Evolutionary conservation across 2,888 invertebrate genomes (phyloP).

Genomic region (Altica lythri): DNA sequence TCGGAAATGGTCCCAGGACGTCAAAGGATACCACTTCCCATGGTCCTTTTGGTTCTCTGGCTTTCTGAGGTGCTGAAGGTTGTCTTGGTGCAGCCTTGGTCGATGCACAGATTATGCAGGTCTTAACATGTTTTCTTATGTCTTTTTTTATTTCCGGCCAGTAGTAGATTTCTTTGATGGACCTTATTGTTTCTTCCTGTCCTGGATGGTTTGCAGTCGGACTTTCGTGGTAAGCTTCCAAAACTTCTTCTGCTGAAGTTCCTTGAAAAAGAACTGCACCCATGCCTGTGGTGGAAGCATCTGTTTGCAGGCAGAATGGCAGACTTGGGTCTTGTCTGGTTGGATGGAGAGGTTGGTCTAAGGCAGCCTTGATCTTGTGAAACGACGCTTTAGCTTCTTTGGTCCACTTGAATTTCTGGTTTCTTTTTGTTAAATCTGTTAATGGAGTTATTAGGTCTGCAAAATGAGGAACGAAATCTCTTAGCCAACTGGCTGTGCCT

Average conservation of each 20-base stretch:
- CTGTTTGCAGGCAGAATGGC: conserved; percentile 38
- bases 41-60: neutral
- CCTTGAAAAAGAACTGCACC: too few species aligned
- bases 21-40: conserved; percentile 16
- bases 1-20: conserved; percentile 19
- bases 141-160: conserved; percentile 39
- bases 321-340: conserved; percentile 30
- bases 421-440: conserved; percentile 31
- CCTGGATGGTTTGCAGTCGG: conserved; percentile 36
- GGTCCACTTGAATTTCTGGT: too few species aligned
- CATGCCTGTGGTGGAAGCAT: conserved; percentile 36
- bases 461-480: too few species aligned
- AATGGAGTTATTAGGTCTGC: conserved; percentile 36
- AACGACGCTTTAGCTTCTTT: conserved; percentile 29
- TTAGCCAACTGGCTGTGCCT: conserved; percentile 36
- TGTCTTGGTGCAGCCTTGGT: conserved; percentile 6
- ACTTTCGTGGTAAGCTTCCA: conserved; percentile 19
- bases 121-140: neutral
- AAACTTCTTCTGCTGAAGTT: neutral
- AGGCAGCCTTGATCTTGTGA: conserved; percentile 23
- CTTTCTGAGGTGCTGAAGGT: neutral
- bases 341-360: conserved; percentile 29
- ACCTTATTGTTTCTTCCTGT: conserved; percentile 32
- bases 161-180: conserved; percentile 33
- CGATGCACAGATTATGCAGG: conserved; percentile 13